Evolutionary conservation across 2,797 vertebrate genomes (phyloP).

Genomic region (Lutjanus campechanus): DNA sequence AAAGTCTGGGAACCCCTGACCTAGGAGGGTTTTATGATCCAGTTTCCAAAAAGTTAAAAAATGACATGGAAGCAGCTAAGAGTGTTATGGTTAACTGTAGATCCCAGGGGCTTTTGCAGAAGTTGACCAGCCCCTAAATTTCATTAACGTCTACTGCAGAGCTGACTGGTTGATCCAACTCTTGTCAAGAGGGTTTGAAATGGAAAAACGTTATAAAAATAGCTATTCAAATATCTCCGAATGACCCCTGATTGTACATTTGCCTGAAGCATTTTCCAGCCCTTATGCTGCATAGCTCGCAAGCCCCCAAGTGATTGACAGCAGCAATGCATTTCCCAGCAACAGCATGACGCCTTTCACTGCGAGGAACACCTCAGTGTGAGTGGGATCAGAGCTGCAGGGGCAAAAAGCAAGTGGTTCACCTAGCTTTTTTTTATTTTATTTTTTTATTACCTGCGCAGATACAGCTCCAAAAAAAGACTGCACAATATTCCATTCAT

Average conservation of each 20-base stretch:
- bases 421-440: background rate
- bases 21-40: background rate
- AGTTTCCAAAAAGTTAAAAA: background rate
- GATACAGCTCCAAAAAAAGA: background rate
- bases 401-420: background rate
- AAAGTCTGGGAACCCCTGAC: too few relatives aligned
- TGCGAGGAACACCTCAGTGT: background rate
- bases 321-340: slow-evolving; percentile 10
- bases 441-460: background rate
- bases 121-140: background rate
- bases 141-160: background rate
- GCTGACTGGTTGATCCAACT: background rate
- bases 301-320: background rate
- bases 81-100: background rate
- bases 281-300: background rate
- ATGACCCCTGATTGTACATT: background rate
- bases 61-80: background rate
- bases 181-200: too few relatives aligned
- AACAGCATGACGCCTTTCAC: background rate
- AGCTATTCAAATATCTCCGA: background rate
- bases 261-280: background rate
- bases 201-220: background rate
- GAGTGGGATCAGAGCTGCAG: background rate
- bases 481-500: background rate
- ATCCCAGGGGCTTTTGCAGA: background rate